Percentiles rank a stretch among this genome's conserved stretches.
These are phyloP conservation scores for Oreochromis spilurus DNA, from an alignment of 2,113 vertebrate genomes.

Conservation along the genomic window DNA sequence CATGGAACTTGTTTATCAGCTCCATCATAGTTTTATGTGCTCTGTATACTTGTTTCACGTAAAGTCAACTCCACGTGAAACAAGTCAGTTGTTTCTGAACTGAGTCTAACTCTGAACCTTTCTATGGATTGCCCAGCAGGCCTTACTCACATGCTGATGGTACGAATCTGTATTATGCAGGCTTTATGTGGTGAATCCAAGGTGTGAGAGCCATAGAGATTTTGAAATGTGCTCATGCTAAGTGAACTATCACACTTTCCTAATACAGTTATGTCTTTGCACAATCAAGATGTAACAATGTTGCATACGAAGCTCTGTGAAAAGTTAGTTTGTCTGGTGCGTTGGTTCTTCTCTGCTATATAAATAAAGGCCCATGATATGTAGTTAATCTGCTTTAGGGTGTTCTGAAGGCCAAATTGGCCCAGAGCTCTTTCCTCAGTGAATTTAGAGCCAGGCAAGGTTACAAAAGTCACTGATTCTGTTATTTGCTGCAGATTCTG, in stretches of 20 bases:
- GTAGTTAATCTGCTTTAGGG: background rate
- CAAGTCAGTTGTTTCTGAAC: background rate
- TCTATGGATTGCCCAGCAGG: background rate
- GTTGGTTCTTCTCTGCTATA: background rate
- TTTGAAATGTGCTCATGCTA: background rate
- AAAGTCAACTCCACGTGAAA: background rate
- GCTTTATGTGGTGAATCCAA: background rate
- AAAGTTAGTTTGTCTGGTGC: background rate
- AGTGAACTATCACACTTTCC: background rate
- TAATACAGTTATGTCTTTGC: background rate
- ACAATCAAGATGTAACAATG: background rate
- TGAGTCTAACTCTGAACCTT: background rate
- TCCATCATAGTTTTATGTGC: background rate
- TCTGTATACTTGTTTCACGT: background rate
- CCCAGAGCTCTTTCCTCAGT: background rate
- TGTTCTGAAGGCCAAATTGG: background rate
- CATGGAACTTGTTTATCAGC: background rate
- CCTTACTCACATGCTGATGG: background rate
- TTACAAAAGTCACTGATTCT: background rate
- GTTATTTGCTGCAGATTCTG: background rate
- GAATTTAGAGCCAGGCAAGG: background rate
- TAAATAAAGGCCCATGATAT: background rate
- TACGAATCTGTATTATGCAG: background rate
- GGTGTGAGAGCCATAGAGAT: background rate
- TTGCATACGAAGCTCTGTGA: background rate